These are phyloP conservation scores for Biston stratarius DNA, from an alignment of 2,888 invertebrate genomes.

Conservation along the genomic window DNA sequence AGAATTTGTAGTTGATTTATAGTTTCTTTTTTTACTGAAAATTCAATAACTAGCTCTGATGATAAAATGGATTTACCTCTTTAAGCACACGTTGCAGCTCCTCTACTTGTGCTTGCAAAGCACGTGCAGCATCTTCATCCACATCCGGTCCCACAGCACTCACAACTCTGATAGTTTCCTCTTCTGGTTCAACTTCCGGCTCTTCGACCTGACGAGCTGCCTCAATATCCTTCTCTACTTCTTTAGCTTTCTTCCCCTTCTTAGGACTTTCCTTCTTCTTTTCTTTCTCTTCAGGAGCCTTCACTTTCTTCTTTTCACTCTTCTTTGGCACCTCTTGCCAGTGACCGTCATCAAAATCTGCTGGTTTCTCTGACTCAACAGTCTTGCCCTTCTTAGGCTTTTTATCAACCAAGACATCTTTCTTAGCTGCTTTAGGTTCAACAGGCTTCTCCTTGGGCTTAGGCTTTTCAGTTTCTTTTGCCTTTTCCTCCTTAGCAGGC, in stretches of 20 bases:
- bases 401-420: constrained; percentile 78
- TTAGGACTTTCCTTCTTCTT: constrained; percentile 83
- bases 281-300: constrained; percentile 84
- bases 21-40: no score
- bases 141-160: constrained; percentile 75
- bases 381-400: constrained; percentile 88
- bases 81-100: constrained; percentile 80
- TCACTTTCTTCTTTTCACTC: constrained; percentile 90
- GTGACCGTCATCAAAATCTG: constrained; percentile 90
- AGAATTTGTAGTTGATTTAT: no score
- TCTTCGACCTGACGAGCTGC: constrained; percentile 62
- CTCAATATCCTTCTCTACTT: constrained; percentile 70
- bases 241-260: constrained; percentile 79
- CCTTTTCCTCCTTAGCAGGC: constrained; percentile 84
- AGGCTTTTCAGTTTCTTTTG: constrained; percentile 80
- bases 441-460: constrained; percentile 75
- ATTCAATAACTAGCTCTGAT: no score
- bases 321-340: constrained; percentile 91
- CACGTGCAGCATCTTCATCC: constrained; percentile 74
- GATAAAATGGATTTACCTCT: constrained; percentile 61
- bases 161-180: constrained; percentile 78
- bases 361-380: constrained; percentile 88
- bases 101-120: constrained; percentile 80
- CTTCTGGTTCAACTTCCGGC: constrained; percentile 60
- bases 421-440: constrained; percentile 72